These are phyloP conservation scores for Drosophila pandora DNA, from an alignment of 1,140 invertebrate species.

Conservation along the genomic window DNA sequence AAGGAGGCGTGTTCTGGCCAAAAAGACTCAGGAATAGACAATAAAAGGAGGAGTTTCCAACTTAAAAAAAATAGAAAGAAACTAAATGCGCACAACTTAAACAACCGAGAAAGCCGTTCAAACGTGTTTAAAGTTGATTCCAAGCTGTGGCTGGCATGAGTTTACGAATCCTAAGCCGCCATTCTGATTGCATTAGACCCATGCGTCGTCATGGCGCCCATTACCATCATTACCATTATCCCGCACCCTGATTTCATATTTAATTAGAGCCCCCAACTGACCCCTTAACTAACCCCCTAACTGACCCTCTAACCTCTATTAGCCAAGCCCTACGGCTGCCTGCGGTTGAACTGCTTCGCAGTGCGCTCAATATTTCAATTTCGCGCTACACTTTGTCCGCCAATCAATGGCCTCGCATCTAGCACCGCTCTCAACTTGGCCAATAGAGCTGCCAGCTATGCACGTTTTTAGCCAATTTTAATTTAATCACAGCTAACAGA, in stretches of 20 bases:
- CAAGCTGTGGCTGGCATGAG: not conserved
- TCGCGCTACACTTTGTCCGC: constrained; percentile 61
- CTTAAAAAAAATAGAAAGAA: not conserved
- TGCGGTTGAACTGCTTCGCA: constrained; percentile 58
- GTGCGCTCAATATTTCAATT: constrained; percentile 75
- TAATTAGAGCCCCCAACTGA: constrained; percentile 37
- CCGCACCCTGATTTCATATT: constrained; percentile 51
- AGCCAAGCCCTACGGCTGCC: constrained; percentile 22
- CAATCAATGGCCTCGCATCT: constrained; percentile 62
- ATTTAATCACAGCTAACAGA: not conserved
- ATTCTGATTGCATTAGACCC: constrained; percentile 28
- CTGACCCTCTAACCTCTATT: constrained; percentile 33
- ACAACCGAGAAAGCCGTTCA: not conserved
- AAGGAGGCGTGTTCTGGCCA: not conserved
- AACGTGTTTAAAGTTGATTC: not conserved
- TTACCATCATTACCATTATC: constrained; percentile 34
- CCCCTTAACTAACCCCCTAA: not conserved
- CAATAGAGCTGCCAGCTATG: constrained; percentile 8
- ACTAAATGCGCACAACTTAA: not conserved
- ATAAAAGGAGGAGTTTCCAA: not conserved
- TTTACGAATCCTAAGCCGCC: constrained; percentile 9
- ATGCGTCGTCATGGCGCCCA: constrained; percentile 1
- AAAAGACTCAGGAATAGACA: not conserved
- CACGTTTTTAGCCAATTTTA: not conserved
- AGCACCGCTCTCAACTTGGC: constrained; percentile 13